A percentile compares a stretch with the other conserved stretches of the same genome.
Conservation (phyloP, 2,888 invertebrate genomes). For the Norana najaformis region DNA sequence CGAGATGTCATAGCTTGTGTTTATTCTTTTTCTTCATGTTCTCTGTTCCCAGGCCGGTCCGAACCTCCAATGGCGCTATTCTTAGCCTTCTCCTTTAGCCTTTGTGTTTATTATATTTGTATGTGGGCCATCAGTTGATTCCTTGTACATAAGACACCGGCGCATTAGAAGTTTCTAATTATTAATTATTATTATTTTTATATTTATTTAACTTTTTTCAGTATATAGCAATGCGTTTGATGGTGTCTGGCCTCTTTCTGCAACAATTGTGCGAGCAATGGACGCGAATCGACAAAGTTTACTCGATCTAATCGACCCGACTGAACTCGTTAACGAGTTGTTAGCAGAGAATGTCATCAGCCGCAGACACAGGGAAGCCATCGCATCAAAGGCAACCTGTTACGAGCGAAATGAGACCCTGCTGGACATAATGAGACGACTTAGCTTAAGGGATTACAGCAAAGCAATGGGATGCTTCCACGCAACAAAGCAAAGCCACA, state of each 20-base stretch:
- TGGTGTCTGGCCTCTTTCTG: background rate
- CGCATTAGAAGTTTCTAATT: too few species aligned
- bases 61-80: too few species aligned
- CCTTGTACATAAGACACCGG: too few species aligned
- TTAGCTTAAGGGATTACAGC: background rate
- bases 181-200: too few species aligned
- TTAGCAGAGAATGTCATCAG: background rate
- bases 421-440: slow-evolving; percentile 19
- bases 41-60: too few species aligned
- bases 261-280: background rate
- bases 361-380: background rate
- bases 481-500: background rate
- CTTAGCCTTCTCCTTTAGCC: too few species aligned
- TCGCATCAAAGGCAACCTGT: background rate
- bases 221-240: background rate
- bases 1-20: too few species aligned
- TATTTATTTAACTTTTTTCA: background rate
- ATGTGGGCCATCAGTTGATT: too few species aligned
- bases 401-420: background rate
- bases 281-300: slow-evolving; percentile 5
- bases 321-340: background rate
- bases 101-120: too few species aligned
- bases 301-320: background rate
- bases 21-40: too few species aligned
- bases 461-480: background rate